Conservation (phyloP, 2,888 invertebrate genomes). For the Chrysolina americana region DNA sequence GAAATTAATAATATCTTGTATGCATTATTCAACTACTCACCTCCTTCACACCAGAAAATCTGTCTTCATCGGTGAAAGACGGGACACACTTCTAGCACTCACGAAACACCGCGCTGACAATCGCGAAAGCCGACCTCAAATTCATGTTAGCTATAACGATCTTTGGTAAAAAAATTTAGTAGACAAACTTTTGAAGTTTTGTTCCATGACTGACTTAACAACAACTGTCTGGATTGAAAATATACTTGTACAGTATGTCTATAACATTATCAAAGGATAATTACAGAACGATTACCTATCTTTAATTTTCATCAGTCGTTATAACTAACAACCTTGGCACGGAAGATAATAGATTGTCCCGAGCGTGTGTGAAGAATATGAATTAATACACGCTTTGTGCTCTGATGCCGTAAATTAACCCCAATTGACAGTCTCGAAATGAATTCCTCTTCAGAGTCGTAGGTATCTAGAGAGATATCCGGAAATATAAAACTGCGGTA, state of each 20-base stretch:
- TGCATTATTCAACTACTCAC: neutral
- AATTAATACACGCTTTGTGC: neutral
- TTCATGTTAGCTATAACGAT: no score
- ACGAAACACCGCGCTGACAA: neutral
- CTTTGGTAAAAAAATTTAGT: no score
- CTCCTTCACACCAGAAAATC: neutral
- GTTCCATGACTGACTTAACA: no score
- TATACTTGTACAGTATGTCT: no score
- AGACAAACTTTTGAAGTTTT: no score
- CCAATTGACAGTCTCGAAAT: neutral
- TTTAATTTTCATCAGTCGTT: conserved; percentile 2
- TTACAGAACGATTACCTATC: conserved; percentile 1
- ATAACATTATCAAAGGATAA: conserved; percentile 8
- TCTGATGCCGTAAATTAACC: neutral
- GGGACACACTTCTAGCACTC: neutral
- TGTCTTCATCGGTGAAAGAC: neutral
- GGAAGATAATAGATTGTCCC: neutral
- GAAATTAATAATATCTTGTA: no score
- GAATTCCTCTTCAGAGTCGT: neutral
- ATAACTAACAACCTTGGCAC: neutral
- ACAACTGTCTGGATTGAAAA: no score
- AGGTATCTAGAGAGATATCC: neutral
- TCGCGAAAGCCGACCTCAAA: neutral
- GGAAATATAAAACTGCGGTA: neutral
- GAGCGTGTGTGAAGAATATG: neutral